These are phyloP conservation scores for Halyomorpha halys DNA, from an alignment of 1,140 invertebrate species.

Conservation along the genomic window DNA sequence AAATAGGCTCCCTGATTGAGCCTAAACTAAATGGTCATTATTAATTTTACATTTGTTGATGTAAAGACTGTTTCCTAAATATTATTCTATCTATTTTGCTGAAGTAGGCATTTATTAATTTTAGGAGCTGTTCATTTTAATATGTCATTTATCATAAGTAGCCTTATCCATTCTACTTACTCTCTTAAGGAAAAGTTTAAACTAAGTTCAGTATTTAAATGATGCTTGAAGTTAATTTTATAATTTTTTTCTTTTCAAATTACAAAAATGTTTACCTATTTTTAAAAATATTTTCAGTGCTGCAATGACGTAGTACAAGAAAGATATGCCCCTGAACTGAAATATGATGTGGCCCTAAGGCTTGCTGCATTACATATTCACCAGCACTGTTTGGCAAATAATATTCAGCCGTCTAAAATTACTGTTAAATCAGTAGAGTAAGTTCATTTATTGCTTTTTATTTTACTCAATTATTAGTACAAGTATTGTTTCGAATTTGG, in stretches of 20 bases:
- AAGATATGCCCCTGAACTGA: constrained; percentile 76
- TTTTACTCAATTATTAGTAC: background rate
- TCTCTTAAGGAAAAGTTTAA: no score
- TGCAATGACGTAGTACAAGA: constrained; percentile 89
- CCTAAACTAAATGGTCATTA: no score
- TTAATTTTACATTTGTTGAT: no score
- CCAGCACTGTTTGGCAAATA: constrained; percentile 72
- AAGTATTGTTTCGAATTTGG: background rate
- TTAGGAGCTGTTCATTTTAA: no score
- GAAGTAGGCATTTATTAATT: no score
- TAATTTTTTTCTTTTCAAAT: background rate
- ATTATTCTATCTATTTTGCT: no score
- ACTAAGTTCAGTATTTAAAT: no score
- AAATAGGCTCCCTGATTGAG: no score
- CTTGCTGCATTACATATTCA: constrained; percentile 82
- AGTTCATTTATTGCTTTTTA: constrained; percentile 40
- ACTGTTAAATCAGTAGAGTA: constrained; percentile 80
- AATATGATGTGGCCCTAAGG: constrained; percentile 72
- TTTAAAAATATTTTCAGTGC: constrained; percentile 54
- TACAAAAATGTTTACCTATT: background rate
- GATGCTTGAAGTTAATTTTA: no score
- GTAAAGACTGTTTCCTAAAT: no score
- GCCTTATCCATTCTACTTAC: no score
- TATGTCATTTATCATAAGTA: no score
- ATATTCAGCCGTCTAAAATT: constrained; percentile 60